Percentiles rank a stretch among this genome's conserved stretches.
Conservation (phyloP, 2,888 invertebrate genomes). For the Zygaena filipendulae region DNA sequence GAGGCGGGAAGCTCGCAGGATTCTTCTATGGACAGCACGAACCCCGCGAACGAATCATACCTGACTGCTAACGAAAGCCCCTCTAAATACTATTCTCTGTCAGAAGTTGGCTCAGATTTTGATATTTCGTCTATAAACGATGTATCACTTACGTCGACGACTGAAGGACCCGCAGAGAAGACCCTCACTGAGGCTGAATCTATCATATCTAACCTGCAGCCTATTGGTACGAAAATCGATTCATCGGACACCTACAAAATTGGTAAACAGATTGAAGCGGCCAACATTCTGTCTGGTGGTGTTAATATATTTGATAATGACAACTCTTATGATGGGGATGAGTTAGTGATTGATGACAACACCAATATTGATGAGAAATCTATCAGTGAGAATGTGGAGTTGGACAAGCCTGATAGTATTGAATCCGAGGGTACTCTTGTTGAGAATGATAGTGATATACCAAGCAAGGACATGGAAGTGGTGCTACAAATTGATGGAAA, state of each 20-base stretch:
- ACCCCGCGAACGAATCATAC: constrained; percentile 45
- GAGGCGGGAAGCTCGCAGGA: constrained; percentile 45
- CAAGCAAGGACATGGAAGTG: constrained; percentile 51
- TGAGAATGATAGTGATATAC: constrained; percentile 28
- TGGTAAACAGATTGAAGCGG: constrained; percentile 56
- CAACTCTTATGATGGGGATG: constrained; percentile 60
- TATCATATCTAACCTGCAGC: constrained; percentile 42
- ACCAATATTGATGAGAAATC: constrained; percentile 38
- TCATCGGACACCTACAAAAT: constrained; percentile 49
- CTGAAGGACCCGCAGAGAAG: constrained; percentile 28
- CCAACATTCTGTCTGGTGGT: constrained; percentile 58
- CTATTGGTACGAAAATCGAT: constrained; percentile 44
- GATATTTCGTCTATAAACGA: constrained; percentile 44
- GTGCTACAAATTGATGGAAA: constrained; percentile 57
- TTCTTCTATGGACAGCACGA: constrained; percentile 47
- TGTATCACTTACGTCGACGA: constrained; percentile 28
- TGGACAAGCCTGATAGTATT: constrained; percentile 24
- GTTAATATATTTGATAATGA: constrained; percentile 63
- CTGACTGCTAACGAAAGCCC: constrained; percentile 53
- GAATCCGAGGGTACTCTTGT: constrained; percentile 23
- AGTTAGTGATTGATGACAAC: constrained; percentile 60
- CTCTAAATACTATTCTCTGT: constrained; percentile 55
- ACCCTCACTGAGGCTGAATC: constrained; percentile 29
- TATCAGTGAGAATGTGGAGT: constrained; percentile 21
- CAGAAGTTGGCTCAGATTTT: constrained; percentile 50